These are phyloP conservation scores for Helicoverpa zea DNA, from an alignment of 1,140 invertebrate species.

Conservation along the genomic window DNA sequence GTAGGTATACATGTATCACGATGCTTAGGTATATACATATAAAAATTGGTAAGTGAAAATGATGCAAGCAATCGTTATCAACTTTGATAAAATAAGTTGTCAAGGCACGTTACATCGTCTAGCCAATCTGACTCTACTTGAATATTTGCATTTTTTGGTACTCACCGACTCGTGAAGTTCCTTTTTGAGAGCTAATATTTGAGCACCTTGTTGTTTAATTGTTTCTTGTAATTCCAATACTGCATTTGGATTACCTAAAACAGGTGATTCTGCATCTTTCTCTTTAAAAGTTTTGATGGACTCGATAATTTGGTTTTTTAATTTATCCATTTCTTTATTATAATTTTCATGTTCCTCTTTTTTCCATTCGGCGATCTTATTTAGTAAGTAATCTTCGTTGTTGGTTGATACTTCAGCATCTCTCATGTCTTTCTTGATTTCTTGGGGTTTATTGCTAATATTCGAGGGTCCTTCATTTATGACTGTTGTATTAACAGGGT, in stretches of 20 bases:
- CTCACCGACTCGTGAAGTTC: slow-evolving; percentile 69
- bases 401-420: slow-evolving; percentile 76
- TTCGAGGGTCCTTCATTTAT: slow-evolving; percentile 37
- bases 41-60: too few species aligned
- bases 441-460: not conserved
- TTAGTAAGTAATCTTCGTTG: slow-evolving; percentile 69
- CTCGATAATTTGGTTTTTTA: slow-evolving; percentile 77
- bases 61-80: too few species aligned
- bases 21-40: too few species aligned
- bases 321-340: slow-evolving; percentile 78
- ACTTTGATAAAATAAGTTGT: too few species aligned
- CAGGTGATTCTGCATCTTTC: slow-evolving; percentile 57
- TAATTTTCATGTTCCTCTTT: slow-evolving; percentile 82
- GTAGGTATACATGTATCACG: too few species aligned
- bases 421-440: slow-evolving; percentile 58
- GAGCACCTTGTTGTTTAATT: slow-evolving; percentile 74
- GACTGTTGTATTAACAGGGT: slow-evolving; percentile 39
- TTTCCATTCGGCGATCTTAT: slow-evolving; percentile 82
- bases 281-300: slow-evolving; percentile 74
- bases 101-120: too few species aligned
- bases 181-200: slow-evolving; percentile 75
- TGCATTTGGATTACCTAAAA: slow-evolving; percentile 73
- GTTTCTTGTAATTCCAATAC: slow-evolving; percentile 75
- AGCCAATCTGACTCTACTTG: too few species aligned
- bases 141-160: slow-evolving; percentile 25